phyloP scores from a whole-genome alignment of 2,888 invertebrate species.

The Sinhomidia bicolor region DNA sequence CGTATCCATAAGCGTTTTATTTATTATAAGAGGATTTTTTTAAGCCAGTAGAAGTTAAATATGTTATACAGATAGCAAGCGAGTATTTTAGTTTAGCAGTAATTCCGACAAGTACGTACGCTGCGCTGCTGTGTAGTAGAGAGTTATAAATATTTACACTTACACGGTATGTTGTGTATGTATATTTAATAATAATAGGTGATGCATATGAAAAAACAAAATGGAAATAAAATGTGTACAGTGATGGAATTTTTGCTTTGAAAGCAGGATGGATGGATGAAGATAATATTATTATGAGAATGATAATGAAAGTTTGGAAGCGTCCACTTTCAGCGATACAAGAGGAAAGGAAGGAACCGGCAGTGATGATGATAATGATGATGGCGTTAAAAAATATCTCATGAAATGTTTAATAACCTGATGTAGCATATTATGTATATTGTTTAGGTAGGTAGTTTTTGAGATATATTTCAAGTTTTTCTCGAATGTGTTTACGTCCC shows the following conservation, averaged over 20 bases:
- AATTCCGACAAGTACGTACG: neutral
- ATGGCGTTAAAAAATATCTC: neutral
- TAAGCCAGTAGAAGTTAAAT: no score
- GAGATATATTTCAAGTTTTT: no score
- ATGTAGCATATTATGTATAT: neutral
- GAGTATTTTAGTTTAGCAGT: neutral
- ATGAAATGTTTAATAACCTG: neutral
- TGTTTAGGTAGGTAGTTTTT: neutral
- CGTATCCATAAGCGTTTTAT: no score
- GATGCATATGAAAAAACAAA: neutral
- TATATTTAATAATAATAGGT: neutral
- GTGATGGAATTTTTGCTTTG: slow-evolving; percentile 10
- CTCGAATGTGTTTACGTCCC: no score
- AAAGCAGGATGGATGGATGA: neutral
- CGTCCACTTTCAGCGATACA: slow-evolving; percentile 40
- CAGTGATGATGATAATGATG: slow-evolving; percentile 2
- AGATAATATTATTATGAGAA: neutral
- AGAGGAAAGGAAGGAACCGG: slow-evolving; percentile 64
- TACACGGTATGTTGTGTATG: no score
- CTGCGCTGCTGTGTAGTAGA: no score
- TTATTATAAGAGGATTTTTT: no score
- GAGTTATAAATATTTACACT: no score
- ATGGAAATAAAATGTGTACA: slow-evolving; percentile 14
- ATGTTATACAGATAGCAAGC: no score
- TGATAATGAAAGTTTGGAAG: slow-evolving; percentile 58